phyloP scores from a whole-genome alignment of 2,797 vertebrate species.

The Cossypha niveicapilla region DNA sequence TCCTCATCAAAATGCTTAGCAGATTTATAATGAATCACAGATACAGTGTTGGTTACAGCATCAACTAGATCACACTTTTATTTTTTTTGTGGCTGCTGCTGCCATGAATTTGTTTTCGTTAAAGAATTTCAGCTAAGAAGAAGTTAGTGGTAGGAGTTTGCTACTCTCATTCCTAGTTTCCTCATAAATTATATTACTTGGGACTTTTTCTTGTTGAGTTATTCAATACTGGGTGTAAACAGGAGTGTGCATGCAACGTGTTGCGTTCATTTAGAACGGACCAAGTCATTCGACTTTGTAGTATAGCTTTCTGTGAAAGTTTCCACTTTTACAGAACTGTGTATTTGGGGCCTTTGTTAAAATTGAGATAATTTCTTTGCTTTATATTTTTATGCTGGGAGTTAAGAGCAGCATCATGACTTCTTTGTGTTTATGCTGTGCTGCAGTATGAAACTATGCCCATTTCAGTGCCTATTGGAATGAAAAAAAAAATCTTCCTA shows the following conservation, averaged over 20 bases:
- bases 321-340: neutral
- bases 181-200: neutral
- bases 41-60: neutral
- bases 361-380: neutral
- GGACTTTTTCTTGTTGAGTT: neutral
- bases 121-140: neutral
- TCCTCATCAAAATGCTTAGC: neutral
- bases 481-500: neutral
- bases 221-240: accelerated
- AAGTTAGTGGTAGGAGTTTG: neutral
- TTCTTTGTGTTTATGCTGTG: neutral
- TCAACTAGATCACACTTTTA: neutral
- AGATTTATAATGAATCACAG: neutral
- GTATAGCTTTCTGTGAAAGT: neutral
- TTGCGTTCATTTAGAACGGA: neutral
- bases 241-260: neutral
- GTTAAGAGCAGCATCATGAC: neutral
- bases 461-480: neutral
- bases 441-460: neutral
- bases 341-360: neutral
- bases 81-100: neutral
- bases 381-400: neutral
- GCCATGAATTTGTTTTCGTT: neutral
- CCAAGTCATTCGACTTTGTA: neutral
- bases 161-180: neutral